phyloP scores from a whole-genome alignment of 2,888 invertebrate genomes.

The Catocala nupta region DNA sequence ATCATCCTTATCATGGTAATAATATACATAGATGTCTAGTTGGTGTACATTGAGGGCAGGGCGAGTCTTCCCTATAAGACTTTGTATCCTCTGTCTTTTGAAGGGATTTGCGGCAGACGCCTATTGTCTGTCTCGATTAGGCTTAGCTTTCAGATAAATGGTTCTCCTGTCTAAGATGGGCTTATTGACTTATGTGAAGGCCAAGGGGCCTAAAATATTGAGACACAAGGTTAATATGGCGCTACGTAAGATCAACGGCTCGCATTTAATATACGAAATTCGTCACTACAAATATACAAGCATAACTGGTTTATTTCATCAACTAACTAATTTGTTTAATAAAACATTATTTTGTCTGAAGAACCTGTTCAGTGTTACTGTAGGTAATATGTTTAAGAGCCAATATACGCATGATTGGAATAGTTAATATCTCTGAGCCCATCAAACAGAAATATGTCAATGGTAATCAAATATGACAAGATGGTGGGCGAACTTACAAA shows the following conservation, averaged over 20 bases:
- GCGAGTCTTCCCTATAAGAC: background rate
- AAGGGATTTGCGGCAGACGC: constrained; percentile 26
- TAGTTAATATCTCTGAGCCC: background rate
- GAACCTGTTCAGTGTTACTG: constrained; percentile 26
- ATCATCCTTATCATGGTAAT: too few relatives aligned
- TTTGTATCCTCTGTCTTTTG: constrained; percentile 12
- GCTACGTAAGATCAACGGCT: constrained; percentile 4
- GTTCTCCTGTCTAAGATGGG: constrained; percentile 33
- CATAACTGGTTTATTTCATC: constrained; percentile 38
- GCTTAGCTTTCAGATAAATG: constrained; percentile 42
- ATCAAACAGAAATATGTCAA: constrained; percentile 37
- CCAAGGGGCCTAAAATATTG: constrained; percentile 24
- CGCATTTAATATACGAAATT: constrained; percentile 28
- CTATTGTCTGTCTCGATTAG: constrained; percentile 31
- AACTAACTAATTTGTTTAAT: constrained; percentile 37
- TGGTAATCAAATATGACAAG: constrained; percentile 32
- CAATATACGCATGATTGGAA: constrained; percentile 20
- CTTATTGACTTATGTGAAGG: constrained; percentile 44
- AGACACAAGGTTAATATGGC: constrained; percentile 17
- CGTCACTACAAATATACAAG: constrained; percentile 22
- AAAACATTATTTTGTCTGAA: constrained; percentile 20
- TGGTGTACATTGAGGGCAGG: background rate
- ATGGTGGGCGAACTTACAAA: constrained; percentile 23
- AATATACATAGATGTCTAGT: background rate
- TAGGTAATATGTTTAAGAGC: constrained; percentile 11